These are phyloP conservation scores for Sarcophaga bullata DNA, from an alignment of 1,140 invertebrate genomes.

Conservation along the genomic window DNA sequence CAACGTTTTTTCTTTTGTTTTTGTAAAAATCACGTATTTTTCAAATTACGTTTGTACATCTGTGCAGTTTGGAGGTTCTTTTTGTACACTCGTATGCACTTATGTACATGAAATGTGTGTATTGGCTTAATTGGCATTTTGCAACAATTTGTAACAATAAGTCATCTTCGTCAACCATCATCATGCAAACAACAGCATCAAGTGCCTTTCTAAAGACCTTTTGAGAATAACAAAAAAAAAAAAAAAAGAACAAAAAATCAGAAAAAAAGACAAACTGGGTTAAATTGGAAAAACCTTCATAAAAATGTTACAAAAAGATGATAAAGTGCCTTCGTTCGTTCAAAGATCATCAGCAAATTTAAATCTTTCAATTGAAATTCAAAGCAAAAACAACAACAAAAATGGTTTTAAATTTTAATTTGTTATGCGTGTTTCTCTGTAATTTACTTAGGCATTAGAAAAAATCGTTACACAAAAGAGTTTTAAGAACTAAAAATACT, in stretches of 20 bases:
- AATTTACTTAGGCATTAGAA: no score
- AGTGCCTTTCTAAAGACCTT: slow-evolving; percentile 23
- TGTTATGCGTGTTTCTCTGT: no score
- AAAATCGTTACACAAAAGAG: no score
- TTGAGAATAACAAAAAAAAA: not conserved
- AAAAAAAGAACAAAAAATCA: no score
- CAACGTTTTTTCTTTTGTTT: no score
- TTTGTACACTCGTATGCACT: not conserved
- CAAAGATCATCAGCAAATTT: not conserved
- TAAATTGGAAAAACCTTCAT: not conserved
- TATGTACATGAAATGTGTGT: not conserved
- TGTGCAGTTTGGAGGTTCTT: not conserved
- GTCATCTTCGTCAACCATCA: not conserved
- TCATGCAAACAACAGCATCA: not conserved
- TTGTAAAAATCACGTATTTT: not conserved
- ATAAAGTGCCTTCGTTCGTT: not conserved
- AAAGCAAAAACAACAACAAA: no score
- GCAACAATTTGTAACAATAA: not conserved
- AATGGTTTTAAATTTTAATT: no score
- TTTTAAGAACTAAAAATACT: no score
- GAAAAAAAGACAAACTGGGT: not conserved
- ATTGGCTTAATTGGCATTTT: slow-evolving; percentile 5
- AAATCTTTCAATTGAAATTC: not conserved
- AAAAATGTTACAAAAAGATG: not conserved
- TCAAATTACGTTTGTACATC: not conserved